Conservation (phyloP, 2,888 invertebrate species). For the Tenthredo mesomela region DNA sequence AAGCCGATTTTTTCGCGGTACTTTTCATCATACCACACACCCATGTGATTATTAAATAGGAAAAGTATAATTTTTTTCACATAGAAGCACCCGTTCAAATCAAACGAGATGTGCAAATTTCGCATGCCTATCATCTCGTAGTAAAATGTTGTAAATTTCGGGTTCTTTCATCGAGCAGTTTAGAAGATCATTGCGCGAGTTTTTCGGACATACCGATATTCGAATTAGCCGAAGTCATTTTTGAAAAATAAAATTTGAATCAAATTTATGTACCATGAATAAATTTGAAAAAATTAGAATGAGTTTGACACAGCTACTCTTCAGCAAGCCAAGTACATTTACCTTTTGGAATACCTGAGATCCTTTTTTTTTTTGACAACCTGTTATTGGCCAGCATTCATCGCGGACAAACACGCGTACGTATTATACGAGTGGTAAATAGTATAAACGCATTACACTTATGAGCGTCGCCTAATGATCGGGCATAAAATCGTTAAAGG, state of each 20-base stretch:
- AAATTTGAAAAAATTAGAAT: background rate
- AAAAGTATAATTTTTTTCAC: too few species aligned
- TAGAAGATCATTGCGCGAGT: too few species aligned
- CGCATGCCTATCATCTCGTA: too few species aligned
- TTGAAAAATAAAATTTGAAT: too few species aligned
- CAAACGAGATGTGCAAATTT: too few species aligned
- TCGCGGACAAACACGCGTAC: background rate
- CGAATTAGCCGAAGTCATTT: too few species aligned
- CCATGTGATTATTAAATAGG: too few species aligned
- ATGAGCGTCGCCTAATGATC: constrained; percentile 45
- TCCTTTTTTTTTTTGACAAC: background rate
- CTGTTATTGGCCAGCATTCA: background rate
- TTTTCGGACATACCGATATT: too few species aligned
- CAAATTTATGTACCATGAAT: background rate
- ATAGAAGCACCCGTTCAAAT: too few species aligned
- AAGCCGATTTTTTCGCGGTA: background rate
- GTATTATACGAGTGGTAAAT: background rate
- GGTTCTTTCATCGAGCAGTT: too few species aligned
- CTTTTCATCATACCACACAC: too few species aligned
- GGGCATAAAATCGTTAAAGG: constrained; percentile 43
- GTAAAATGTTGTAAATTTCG: too few species aligned
- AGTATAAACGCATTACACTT: constrained; percentile 2
- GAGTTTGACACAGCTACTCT: background rate
- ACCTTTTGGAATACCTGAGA: background rate
- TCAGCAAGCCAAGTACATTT: background rate